These are phyloP conservation scores for Limenitis camilla DNA, from an alignment of 2,888 invertebrate species.

Conservation along the genomic window DNA sequence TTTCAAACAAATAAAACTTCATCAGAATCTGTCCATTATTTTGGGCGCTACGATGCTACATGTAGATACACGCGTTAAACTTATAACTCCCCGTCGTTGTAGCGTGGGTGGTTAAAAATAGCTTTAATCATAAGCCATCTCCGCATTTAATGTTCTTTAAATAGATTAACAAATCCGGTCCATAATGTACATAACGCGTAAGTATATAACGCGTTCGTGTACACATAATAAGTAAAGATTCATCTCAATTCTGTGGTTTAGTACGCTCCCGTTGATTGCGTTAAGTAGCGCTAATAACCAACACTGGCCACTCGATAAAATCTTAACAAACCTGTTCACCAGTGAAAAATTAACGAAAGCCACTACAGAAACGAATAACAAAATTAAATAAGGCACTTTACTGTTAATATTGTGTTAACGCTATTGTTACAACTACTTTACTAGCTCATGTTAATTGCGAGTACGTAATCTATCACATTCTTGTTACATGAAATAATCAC, in stretches of 20 bases:
- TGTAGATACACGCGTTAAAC: too few species aligned
- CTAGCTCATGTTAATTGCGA: too few species aligned
- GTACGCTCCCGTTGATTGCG: conserved; percentile 10
- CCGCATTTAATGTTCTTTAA: neutral
- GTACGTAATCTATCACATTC: too few species aligned
- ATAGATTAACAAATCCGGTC: conserved; percentile 3
- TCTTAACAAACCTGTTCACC: conserved; percentile 12
- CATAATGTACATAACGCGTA: neutral
- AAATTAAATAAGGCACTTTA: too few species aligned
- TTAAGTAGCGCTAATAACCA: conserved; percentile 16
- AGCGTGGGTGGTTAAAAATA: too few species aligned
- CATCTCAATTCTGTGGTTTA: conserved; percentile 15
- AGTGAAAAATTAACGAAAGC: neutral
- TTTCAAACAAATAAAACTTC: too few species aligned
- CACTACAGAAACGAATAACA: neutral
- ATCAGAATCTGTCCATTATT: too few species aligned
- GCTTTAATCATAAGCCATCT: neutral
- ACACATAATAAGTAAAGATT: neutral
- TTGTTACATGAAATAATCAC: too few species aligned
- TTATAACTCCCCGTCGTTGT: too few species aligned
- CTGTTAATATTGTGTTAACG: too few species aligned
- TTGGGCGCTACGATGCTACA: too few species aligned
- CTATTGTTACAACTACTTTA: too few species aligned
- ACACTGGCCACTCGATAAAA: conserved; percentile 4
- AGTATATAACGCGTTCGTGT: neutral